phyloP scores from a whole-genome alignment of 2,797 vertebrate genomes.

The Takifugu ocellatus region DNA sequence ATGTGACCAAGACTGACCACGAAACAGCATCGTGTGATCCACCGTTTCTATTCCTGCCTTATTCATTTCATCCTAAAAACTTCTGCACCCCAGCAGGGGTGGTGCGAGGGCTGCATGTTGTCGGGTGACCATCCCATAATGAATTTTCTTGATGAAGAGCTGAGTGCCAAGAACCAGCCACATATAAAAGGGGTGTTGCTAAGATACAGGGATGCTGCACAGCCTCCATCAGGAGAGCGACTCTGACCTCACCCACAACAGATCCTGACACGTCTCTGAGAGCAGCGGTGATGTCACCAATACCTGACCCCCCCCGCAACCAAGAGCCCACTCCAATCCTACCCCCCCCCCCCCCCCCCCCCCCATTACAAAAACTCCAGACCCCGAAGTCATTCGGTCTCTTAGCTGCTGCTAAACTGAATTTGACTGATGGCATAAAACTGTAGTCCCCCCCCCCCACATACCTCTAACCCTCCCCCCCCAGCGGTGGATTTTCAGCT shows the following conservation, averaged over 20 bases:
- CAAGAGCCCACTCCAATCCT: neutral
- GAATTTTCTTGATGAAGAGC: constrained; percentile 90
- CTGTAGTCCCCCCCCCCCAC: too few species aligned
- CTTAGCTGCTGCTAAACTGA: too few species aligned
- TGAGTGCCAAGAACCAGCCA: constrained; percentile 85
- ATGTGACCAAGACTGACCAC: constrained; percentile 17
- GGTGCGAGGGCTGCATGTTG: constrained; percentile 85
- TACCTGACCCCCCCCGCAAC: constrained; percentile 71
- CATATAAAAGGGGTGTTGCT: constrained; percentile 93
- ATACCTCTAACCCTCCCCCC: too few species aligned
- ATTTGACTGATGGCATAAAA: too few species aligned
- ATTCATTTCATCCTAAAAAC: constrained; percentile 72
- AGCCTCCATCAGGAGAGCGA: constrained; percentile 93
- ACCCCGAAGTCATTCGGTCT: too few species aligned
- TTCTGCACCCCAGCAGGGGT: constrained; percentile 27
- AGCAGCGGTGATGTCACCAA: constrained; percentile 84
- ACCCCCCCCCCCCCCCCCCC: too few species aligned
- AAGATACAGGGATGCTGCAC: constrained; percentile 96
- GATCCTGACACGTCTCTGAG: constrained; percentile 86
- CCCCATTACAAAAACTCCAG: too few species aligned
- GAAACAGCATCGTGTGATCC: constrained; percentile 3
- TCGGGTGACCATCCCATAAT: constrained; percentile 94
- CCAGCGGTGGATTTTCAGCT: too few species aligned
- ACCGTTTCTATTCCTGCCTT: constrained; percentile 62
- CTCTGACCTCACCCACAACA: constrained; percentile 99